Evolutionary conservation across 1,140 invertebrate species (phyloP), one percentile per base, ranked within the genome.

Genomic region (Danaus melanippus): DNA sequence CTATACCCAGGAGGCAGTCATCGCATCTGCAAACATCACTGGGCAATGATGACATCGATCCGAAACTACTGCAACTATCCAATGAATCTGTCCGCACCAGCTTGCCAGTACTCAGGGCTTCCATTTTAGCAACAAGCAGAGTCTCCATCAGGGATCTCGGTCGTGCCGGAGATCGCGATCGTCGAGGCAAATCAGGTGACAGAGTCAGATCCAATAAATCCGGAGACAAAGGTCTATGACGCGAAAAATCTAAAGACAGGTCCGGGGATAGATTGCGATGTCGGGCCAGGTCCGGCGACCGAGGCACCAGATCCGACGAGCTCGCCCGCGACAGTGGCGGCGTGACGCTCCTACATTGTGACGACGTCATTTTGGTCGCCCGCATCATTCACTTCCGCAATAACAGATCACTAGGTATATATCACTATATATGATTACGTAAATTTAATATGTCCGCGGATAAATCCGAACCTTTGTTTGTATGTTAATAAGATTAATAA

Each of bases 11-110:
- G 41, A 95, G 81, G 62, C 94, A 95, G 79, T 95, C 94, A 74
- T 95, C 94, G 78, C 94, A 95, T 39, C 91, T 87, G 77, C 94
- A 95, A 46, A 93, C 90, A 65, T 94, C 93, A 71, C 90, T 92
- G 10, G 89, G 88, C 43, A 90, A 65, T 3, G 92, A 93, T 54
- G 89, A 90, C 66, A 90, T 88, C 3, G 91, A 92, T 12, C 92
- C 91, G 53, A 93, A 89, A 65, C 93, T 94, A 66, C 91, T 92
- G 60, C 92, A 92, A 56, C 93, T 94, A 76, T 95, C 93, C 76
- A 93, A 88, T 12, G 93, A 94, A 69, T 95, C 92, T 4, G 92
- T 92, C 58, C 94, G 86, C 9, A 93, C 81, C 55, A 94, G 79
- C 70, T 79, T 79, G 9, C 85, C 85, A 0, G 81, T 84, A 42